Evolutionary conservation across 2,797 vertebrate genomes (phyloP).

Genomic region (Chiroxiphia lanceolata): DNA sequence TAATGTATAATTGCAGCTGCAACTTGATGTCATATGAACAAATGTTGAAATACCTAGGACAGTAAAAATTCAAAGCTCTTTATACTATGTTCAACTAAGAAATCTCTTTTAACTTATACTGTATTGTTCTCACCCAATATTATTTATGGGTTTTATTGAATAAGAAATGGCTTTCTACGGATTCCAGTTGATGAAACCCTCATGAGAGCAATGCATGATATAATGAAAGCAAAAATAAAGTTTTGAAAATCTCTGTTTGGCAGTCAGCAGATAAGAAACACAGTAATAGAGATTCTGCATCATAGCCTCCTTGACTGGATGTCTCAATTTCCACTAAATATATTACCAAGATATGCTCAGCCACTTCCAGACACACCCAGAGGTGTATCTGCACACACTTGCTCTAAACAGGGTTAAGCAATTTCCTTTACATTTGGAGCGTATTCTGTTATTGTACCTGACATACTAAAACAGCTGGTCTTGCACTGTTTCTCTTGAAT

Average conservation of each 20-base stretch:
- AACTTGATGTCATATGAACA: neutral
- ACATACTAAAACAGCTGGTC: neutral
- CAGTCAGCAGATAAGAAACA: neutral
- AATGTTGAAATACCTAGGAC: neutral
- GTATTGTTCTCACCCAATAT: neutral
- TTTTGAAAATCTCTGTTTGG: neutral
- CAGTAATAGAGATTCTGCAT: neutral
- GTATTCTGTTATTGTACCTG: neutral
- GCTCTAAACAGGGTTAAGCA: neutral
- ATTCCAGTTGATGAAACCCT: neutral
- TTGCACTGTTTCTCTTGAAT: neutral
- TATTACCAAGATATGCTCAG: neutral
- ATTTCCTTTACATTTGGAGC: neutral
- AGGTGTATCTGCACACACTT: neutral
- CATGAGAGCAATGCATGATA: neutral
- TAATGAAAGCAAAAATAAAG: neutral
- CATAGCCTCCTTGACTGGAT: neutral
- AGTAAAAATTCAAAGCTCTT: neutral
- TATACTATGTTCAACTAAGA: neutral
- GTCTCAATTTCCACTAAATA: neutral
- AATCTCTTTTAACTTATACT: neutral
- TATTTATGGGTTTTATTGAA: neutral
- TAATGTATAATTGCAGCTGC: neutral
- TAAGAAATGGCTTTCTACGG: neutral
- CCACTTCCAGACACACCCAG: neutral